These are phyloP conservation scores for Eptatretus burgeri DNA, from an alignment of 2,113 vertebrate genomes.

Conservation along the genomic window DNA sequence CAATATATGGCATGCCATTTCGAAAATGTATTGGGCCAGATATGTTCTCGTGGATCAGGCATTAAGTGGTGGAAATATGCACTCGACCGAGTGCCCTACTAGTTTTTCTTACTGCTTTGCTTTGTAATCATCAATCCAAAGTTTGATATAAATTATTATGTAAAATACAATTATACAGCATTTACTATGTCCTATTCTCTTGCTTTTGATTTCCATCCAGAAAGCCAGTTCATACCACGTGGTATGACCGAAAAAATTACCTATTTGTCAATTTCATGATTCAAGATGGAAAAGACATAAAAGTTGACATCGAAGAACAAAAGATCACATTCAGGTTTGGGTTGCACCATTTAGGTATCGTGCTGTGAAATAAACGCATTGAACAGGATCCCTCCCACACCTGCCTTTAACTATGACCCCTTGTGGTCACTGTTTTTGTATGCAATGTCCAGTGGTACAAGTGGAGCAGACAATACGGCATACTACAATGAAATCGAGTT, in stretches of 20 bases:
- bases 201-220: no score
- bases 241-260: constrained; percentile 4
- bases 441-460: background rate
- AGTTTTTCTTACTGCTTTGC: no score
- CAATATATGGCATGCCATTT: no score
- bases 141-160: no score
- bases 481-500: constrained; percentile 2
- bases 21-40: no score
- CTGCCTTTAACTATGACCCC: background rate
- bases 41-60: no score
- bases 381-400: background rate
- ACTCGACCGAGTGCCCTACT: no score
- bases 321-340: constrained; percentile 3
- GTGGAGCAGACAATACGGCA: background rate
- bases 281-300: background rate
- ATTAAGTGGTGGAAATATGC: no score
- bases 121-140: no score
- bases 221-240: background rate
- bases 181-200: no score
- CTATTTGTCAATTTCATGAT: background rate
- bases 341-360: background rate
- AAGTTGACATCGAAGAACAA: background rate
- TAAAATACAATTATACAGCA: no score
- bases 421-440: background rate
- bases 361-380: background rate